Conservation (phyloP, 2,113 vertebrate species). For the Ptilorrhoa leucosticta region DNA sequence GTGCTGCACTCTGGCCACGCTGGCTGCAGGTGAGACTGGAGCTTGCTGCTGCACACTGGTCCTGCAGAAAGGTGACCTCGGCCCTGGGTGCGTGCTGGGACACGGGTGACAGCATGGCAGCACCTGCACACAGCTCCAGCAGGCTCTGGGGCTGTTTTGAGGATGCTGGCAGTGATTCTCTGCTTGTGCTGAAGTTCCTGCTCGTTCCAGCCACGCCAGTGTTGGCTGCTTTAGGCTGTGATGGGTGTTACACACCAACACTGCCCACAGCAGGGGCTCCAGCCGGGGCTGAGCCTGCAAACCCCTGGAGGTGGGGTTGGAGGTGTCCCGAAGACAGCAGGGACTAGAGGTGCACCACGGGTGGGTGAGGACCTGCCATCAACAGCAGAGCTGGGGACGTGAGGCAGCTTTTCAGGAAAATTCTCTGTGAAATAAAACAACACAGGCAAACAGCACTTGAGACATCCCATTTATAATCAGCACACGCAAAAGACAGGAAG, state of each 20-base stretch:
- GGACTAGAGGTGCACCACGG: rapidly evolving
- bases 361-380: not conserved
- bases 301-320: not conserved
- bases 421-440: not conserved
- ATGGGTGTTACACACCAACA: rapidly evolving
- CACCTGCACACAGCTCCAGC: not conserved
- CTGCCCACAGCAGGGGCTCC: rapidly evolving
- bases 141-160: not conserved
- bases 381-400: not conserved
- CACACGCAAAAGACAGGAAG: not conserved
- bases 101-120: rapidly evolving
- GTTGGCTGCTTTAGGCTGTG: not conserved
- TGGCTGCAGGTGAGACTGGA: not conserved
- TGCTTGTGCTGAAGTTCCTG: not conserved
- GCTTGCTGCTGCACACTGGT: not conserved
- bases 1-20: not conserved
- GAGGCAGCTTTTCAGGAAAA: not conserved
- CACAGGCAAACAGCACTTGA: not conserved
- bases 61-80: not conserved
- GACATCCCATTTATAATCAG: not conserved
- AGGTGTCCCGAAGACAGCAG: no score
- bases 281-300: not conserved
- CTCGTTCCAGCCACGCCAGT: not conserved
- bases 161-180: not conserved
- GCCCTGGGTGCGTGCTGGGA: not conserved